These are phyloP conservation scores for Sebastolobus altivelis DNA, from an alignment of 2,797 vertebrate genomes.

Conservation along the genomic window DNA sequence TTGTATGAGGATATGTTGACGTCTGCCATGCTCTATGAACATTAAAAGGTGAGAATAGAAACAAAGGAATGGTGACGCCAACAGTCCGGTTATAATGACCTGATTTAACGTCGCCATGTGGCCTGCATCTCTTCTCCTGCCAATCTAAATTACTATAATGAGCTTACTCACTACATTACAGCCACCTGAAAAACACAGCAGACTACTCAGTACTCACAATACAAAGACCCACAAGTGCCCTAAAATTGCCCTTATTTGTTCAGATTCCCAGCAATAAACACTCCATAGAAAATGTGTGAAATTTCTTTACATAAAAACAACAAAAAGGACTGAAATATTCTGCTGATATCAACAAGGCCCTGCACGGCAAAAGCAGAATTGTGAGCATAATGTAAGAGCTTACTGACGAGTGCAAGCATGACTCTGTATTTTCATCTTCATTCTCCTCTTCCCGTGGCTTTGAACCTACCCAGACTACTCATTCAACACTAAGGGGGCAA, in stretches of 20 bases:
- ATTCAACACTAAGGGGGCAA: conserved; percentile 35
- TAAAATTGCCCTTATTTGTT: conserved; percentile 5
- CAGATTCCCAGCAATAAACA: background rate
- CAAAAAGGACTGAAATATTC: background rate
- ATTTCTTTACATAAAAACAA: background rate
- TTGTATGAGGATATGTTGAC: background rate
- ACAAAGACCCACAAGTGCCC: conserved; percentile 5
- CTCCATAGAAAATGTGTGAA: background rate
- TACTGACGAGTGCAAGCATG: conserved; percentile 34
- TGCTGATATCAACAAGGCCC: conserved; percentile 1
- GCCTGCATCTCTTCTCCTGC: conserved; percentile 33
- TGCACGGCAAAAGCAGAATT: conserved; percentile 12
- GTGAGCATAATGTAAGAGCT: conserved; percentile 24
- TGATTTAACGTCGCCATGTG: conserved; percentile 38
- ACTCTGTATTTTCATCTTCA: conserved; percentile 30
- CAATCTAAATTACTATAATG: conserved; percentile 35
- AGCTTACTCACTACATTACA: conserved; percentile 26
- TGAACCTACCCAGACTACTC: conserved; percentile 50
- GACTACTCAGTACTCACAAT: conserved; percentile 3
- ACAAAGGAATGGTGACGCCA: background rate
- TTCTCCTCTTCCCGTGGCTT: conserved; percentile 32
- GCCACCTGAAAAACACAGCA: conserved; percentile 37
- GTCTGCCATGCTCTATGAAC: background rate
- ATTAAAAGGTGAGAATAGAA: conserved; percentile 10
- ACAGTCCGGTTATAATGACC: conserved; percentile 24